These are phyloP conservation scores for Heterohyrax brucei DNA, from an alignment of 2,797 vertebrate genomes.

Conservation along the genomic window DNA sequence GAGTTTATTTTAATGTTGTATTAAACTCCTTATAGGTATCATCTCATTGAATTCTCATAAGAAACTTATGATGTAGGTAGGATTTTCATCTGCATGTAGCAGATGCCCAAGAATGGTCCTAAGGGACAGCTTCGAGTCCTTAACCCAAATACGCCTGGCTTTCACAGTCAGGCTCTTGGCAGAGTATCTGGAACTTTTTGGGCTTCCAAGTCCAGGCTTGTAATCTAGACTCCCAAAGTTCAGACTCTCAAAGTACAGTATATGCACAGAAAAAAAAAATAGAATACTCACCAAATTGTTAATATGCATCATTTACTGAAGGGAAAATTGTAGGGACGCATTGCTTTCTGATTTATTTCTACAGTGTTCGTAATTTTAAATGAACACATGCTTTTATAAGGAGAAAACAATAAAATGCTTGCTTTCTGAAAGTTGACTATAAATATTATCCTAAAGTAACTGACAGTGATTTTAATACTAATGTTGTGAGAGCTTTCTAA, in stretches of 20 bases:
- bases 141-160: not conserved
- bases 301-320: not conserved
- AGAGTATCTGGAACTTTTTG: not conserved
- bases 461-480: not conserved
- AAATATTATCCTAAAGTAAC: conserved; percentile 12
- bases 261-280: not conserved
- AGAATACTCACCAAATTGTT: not conserved
- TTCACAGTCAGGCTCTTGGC: not conserved
- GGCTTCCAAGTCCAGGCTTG: not conserved
- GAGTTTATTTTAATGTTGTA: not conserved
- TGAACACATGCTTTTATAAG: conserved; percentile 29
- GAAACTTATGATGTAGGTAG: not conserved
- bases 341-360: conserved; percentile 47
- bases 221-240: not conserved
- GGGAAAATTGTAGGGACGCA: not conserved
- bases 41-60: conserved; percentile 26
- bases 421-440: conserved; percentile 7
- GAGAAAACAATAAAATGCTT: conserved; percentile 7
- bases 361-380: conserved; percentile 1
- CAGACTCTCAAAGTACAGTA: not conserved
- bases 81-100: conserved; percentile 48
- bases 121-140: not conserved
- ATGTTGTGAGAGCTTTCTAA: conserved; percentile 48
- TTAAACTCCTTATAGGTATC: conserved; percentile 13
- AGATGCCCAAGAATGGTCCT: not conserved